phyloP scores from a whole-genome alignment of 2,888 invertebrate genomes.

The Aplocera efformata region DNA sequence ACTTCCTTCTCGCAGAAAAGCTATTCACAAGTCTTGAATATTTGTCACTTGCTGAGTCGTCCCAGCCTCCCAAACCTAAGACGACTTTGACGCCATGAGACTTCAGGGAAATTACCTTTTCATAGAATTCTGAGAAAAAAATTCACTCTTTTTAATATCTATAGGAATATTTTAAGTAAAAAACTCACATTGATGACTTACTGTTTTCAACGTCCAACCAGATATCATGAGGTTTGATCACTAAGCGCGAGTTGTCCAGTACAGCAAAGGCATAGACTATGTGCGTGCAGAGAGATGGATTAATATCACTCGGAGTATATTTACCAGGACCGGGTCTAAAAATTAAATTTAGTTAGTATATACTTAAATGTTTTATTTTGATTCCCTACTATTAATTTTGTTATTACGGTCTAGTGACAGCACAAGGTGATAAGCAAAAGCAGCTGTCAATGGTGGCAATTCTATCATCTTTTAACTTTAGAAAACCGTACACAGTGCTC shows the following conservation, averaged over 20 bases:
- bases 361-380: not conserved
- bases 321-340: constrained; percentile 88
- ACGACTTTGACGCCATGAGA: constrained; percentile 88
- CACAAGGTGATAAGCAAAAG: no score
- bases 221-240: constrained; percentile 91
- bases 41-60: constrained; percentile 94
- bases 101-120: constrained; percentile 88
- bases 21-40: constrained; percentile 91
- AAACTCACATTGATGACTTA: constrained; percentile 53
- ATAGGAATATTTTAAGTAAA: not conserved
- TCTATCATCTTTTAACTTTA: no score
- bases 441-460: no score
- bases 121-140: constrained; percentile 86
- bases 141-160: not conserved
- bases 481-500: no score
- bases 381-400: no score
- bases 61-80: constrained; percentile 96
- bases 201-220: constrained; percentile 95
- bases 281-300: constrained; percentile 93
- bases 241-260: constrained; percentile 85
- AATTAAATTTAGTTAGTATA: constrained; percentile 10
- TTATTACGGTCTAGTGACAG: no score
- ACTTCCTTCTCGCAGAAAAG: constrained; percentile 84
- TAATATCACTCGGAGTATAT: constrained; percentile 90
- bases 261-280: constrained; percentile 96